These are phyloP conservation scores for Hydropsyche betteni DNA, from an alignment of 2,888 invertebrate genomes.

Conservation along the genomic window DNA sequence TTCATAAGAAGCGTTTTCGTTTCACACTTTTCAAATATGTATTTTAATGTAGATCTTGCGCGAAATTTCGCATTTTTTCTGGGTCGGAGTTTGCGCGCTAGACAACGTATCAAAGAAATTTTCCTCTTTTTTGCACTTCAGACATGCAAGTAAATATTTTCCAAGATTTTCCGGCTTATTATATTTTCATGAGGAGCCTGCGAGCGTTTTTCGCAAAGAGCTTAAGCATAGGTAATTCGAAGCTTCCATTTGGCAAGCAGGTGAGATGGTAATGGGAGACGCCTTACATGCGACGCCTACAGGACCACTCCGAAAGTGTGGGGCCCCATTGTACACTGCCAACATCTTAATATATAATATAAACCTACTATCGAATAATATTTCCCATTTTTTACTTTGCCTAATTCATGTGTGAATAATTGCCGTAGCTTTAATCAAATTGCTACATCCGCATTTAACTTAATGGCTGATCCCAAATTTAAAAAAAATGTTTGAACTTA, in stretches of 20 bases:
- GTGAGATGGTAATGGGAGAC: conserved; percentile 36
- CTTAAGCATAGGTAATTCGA: conserved; percentile 33
- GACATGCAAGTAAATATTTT: conserved; percentile 24
- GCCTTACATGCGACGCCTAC: conserved; percentile 20
- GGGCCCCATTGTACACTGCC: neutral
- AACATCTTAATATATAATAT: conserved; percentile 2
- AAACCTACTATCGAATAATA: neutral
- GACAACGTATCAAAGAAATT: conserved; percentile 4
- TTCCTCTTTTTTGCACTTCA: conserved; percentile 13
- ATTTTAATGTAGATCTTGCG: neutral
- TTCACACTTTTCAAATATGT: neutral
- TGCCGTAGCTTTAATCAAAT: too few relatives aligned
- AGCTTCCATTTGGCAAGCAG: conserved; percentile 35
- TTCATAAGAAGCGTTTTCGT: neutral
- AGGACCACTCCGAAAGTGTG: neutral
- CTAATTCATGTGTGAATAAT: too few relatives aligned
- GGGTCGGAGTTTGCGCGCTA: neutral
- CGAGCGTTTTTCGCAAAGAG: neutral
- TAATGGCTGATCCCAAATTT: too few relatives aligned
- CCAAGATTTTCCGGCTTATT: conserved; percentile 28
- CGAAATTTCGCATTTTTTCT: neutral
- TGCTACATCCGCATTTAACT: too few relatives aligned
- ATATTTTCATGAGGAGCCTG: conserved; percentile 29
- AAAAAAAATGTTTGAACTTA: too few relatives aligned
- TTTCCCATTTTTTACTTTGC: neutral